Evolutionary conservation across 2,888 invertebrate genomes (phyloP), one percentile per base, ranked within the genome.

Genomic region (Eulithis prunata): DNA sequence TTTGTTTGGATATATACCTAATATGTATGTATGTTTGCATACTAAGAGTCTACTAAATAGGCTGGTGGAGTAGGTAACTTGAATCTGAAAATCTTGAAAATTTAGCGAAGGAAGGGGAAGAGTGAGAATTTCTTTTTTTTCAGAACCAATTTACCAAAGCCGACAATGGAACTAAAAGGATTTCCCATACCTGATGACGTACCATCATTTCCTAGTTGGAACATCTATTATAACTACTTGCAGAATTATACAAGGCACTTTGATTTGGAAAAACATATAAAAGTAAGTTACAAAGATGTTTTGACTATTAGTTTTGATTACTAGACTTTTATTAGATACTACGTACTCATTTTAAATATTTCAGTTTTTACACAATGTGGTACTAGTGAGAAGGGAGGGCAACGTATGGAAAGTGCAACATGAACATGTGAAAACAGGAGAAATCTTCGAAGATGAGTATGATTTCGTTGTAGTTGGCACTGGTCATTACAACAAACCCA

Each of bases 401-500:
- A 74, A 88, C 46, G 65, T 78, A 4, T 93, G 93, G 93, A 86
- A 73, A 71, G 86, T 93, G 0, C 88, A 79, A 72, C 79, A 89
- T 60, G 77, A 79, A 64, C 72, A 87, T 55, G 75, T 90, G 1
- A 58, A 80, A n/a, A 87, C 86, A 2, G 81, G 80, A 4, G 81
- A 88, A 51, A 79, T 78, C n/a, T 87, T 82, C 66, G 87, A 85
- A 66, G 88, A 91, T 49, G 86, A 89, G 21, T 96, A 94, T 78
- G 95, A 96, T 74, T 95, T 93, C 57, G 88, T 96, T 7, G 91
- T 96, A 68, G 87, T 96, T 12, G 96, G 96, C 71, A 96, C 95
- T 74, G 96, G 96, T 84, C 96, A 94, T 74, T 87, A 87, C 61
- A 90, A 86, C 71, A 87, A 88, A 72, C 87, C 91, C 1, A 84